Evolutionary conservation across 1,140 invertebrate species (phyloP), one percentile per base, ranked within the genome.

Genomic region (Euglossa dilemma): DNA sequence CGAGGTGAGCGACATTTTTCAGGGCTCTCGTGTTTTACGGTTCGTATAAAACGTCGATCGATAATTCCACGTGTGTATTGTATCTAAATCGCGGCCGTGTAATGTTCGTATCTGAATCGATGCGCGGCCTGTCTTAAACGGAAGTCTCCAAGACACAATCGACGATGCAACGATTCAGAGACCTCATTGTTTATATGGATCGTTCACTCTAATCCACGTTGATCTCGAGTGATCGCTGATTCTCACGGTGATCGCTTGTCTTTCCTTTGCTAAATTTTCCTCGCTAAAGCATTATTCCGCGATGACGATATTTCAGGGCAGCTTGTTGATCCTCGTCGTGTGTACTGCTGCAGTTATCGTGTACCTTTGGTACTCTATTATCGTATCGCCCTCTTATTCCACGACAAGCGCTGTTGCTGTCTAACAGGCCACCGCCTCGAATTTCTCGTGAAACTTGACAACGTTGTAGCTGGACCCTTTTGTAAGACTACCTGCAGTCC

Each of bases 1-100:
- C 67, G 80, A 25, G 47, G 80, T 81, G 59, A 87, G 78, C 64
- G 59, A 71, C 63, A 73, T 80, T 70, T 87, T 86, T 47, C 1
- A 64, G 36, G 72, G 36, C 12, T 69, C 43, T 76, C 50, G 61
- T 25, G 7, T 59, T 36, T 4, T n/a, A 66, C 36, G 9, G 16
- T 16, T 0, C 16, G 66, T 11, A 43, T 52, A 28, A 57, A 36
- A 0, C 5, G 18, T 52, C n/a, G 36, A 64, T 74, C 79, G 47
- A 64, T 74, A 61, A 6, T 20, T 0, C n/a, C 2, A 11, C 8
- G 20, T 23, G 25, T 66, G n/a, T 25, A 6, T 66, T 11, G 12
- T 28, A 9, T 36, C 28, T 14, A 43, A 63, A 25, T 36, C 9
- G 8, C 18, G 6, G 20, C 16, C 14, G 12, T 6, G 11, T 4